Base-by-base conservation (phyloP, 2,113 vertebrate genomes). In the Guaruba guarouba region DNA sequence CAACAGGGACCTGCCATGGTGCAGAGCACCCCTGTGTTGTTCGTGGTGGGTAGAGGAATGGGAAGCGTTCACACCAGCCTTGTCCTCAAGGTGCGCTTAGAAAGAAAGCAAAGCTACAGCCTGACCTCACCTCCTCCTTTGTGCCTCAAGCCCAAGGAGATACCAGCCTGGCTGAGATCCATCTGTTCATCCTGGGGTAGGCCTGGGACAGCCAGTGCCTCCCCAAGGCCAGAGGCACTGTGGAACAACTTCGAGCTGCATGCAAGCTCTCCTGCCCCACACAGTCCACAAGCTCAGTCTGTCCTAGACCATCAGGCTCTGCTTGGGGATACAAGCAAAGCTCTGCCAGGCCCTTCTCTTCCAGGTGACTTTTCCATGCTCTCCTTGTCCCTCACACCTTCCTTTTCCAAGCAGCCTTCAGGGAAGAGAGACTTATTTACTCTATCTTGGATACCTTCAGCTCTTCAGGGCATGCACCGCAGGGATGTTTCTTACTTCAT, bases 201-300 rank as follows among this genome's bases (percentile, higher is more conserved):
- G 27, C 0, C 1, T 37, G 63, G 48, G 35, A 44, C 71, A 49
- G 28, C 5, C 18, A 10, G 14, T 10, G 27, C 35, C 28, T 48
- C 24, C 48, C 35, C 7, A 3, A 23, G 24, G 4, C 25, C 7
- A 0, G 70, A 57, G 35, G 5, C 23, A 11, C 59, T 1, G 0
- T 7, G 17, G 31, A 68, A 48, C n/a, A 33, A 3, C 17, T 24
- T 7, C 3, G 9, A 55, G 57, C 16, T 46, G 46, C 12, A 1
- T 0, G 7, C 28, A 29, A 73, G 33, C 39, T 15, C n/a, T 28
- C 41, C 66, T 55, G 67, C 27, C 8, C 20, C 44, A 5, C 37
- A 25, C 33, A 13, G 22, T 23, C 33, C n/a, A 18, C 46, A n/a
- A 12, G 39, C 52, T 62, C 54, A 11, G 46, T 8, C 68, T 79